Conservation (phyloP, 2,113 vertebrate genomes). For the Loxodonta africana region DNA sequence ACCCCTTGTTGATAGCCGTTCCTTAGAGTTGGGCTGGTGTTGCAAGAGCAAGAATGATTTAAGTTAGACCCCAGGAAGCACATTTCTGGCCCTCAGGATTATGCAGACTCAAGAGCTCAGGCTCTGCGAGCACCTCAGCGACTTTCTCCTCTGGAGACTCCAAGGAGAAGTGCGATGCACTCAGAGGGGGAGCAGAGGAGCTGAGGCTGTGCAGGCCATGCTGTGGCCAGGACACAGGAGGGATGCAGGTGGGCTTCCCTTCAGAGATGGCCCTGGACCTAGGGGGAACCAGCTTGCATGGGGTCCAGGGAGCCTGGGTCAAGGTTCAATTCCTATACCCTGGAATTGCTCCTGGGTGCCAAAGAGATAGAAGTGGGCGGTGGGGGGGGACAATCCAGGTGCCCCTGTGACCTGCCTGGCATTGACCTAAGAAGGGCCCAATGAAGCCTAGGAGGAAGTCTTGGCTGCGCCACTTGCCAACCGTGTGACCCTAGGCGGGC, state of each 20-base stretch:
- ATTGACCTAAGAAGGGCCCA: constrained; percentile 9
- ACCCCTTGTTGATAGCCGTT: background rate
- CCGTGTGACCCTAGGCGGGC: background rate
- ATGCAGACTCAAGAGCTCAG: background rate
- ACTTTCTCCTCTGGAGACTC: background rate
- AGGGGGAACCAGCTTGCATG: background rate
- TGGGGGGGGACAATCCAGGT: background rate
- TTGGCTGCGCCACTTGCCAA: constrained; percentile 13
- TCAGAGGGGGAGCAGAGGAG: background rate
- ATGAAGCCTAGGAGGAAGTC: background rate
- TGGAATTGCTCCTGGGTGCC: constrained; percentile 6
- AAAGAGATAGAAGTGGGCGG: background rate
- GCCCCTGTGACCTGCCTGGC: background rate
- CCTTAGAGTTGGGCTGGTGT: background rate
- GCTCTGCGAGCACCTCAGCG: background rate
- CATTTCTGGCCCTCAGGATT: constrained; percentile 6
- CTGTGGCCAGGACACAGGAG: background rate
- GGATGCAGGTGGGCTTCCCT: background rate
- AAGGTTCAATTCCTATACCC: background rate
- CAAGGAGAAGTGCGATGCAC: background rate
- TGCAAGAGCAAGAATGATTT: background rate
- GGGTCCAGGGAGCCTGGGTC: background rate
- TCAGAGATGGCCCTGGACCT: background rate
- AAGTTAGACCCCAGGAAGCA: background rate
- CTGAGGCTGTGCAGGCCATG: background rate